phyloP scores from a whole-genome alignment of 2,888 invertebrate species.

The Ecdyonurus torrentis region DNA sequence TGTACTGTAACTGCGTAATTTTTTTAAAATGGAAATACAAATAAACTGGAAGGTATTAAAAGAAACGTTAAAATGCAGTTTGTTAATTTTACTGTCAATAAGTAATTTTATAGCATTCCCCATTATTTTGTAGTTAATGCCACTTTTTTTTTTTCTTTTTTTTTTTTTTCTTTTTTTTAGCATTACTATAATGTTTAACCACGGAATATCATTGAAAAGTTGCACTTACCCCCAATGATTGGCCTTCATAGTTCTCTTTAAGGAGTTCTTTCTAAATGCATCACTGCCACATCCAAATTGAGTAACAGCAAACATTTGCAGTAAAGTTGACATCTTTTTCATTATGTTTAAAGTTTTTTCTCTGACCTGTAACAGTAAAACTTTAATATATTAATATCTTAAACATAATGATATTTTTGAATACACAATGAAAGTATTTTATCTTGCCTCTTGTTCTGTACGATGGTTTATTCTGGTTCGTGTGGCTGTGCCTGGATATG shows the following conservation, averaged over 20 bases:
- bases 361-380: constrained; percentile 18
- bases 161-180: not conserved
- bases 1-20: too few relatives aligned
- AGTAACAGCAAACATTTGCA: constrained; percentile 84
- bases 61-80: not conserved
- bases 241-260: constrained; percentile 66
- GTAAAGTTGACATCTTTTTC: constrained; percentile 69
- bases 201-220: too few relatives aligned
- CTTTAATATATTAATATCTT: not conserved
- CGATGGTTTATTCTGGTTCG: not conserved
- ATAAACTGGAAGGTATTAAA: not conserved
- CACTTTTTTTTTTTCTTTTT: not conserved
- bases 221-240: constrained; percentile 81
- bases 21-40: too few relatives aligned
- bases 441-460: not conserved
- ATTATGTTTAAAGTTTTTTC: constrained; percentile 55
- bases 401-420: too few relatives aligned
- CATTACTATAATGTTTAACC: too few relatives aligned
- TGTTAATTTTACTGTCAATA: not conserved
- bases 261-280: constrained; percentile 54
- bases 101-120: not conserved
- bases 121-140: not conserved
- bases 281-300: constrained; percentile 78
- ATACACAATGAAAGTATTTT: not conserved
- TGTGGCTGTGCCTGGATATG: not conserved